These are phyloP conservation scores for Coregonus clupeaformis DNA, from an alignment of 2,113 vertebrate species.

Conservation along the genomic window DNA sequence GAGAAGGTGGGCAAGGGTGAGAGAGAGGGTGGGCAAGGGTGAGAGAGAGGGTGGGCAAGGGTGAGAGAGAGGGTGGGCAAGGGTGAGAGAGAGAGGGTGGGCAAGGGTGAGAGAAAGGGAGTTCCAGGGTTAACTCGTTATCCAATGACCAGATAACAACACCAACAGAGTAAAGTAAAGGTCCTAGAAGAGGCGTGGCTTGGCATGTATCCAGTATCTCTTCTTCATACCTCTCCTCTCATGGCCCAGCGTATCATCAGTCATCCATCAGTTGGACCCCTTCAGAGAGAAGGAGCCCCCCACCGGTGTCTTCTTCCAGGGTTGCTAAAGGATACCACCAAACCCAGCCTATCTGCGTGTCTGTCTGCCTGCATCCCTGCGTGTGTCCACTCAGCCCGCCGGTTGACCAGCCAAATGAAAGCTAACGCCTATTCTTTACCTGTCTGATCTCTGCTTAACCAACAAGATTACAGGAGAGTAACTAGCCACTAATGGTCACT, in stretches of 20 bases:
- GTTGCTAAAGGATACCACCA: background rate
- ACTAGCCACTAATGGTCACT: background rate
- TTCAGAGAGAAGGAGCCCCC: background rate
- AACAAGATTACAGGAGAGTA: background rate
- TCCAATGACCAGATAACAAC: background rate
- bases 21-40: background rate
- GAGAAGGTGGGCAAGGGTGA: background rate
- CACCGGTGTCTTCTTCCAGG: background rate
- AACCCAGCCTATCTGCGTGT: background rate
- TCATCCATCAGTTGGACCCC: background rate
- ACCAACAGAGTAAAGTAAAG: background rate
- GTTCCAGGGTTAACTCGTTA: background rate
- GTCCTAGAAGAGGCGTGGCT: background rate
- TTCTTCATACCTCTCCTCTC: slow-evolving; percentile 50
- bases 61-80: background rate
- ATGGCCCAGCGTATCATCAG: slow-evolving; percentile 47
- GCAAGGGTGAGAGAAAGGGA: background rate
- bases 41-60: background rate
- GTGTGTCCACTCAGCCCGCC: background rate
- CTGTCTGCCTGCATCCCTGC: background rate
- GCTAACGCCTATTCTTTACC: background rate
- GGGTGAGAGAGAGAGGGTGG: background rate
- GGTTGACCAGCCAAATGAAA: background rate
- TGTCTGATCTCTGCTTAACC: background rate
- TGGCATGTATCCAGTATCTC: background rate